Evolutionary conservation across 1,140 invertebrate genomes (phyloP), one percentile per base, ranked within the genome.

Genomic region (Goniozus legneri): DNA sequence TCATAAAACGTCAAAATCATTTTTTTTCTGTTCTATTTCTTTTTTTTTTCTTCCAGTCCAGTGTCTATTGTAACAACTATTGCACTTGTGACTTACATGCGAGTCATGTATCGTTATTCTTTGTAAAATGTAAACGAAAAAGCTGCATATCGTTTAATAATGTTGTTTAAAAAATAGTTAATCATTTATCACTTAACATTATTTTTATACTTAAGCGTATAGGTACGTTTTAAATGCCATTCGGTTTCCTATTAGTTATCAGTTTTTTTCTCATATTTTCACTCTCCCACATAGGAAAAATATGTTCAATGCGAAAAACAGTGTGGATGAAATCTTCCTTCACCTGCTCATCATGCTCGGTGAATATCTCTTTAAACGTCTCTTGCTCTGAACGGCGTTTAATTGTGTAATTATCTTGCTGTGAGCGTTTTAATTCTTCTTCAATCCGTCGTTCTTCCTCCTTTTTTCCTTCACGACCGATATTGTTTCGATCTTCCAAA

Each of bases 11-110:
- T n/a, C n/a, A n/a, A n/a, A n/a, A n/a, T n/a, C n/a, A n/a, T n/a
- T n/a, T n/a, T n/a, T n/a, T n/a, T n/a, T n/a, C n/a, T n/a, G n/a
- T n/a, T n/a, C n/a, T n/a, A n/a, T n/a, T n/a, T n/a, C n/a, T n/a
- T 27, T 27, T 27, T 6, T 27, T 27, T 6, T 27, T 27, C 24
- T 27, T 10, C 4, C 24, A 27, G 24, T 10, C 4, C 4, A 27
- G 24, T 67, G 58, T 70, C 71, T 74, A 74, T 75, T 74, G 71
- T 73, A 65, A 70, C 57, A 73, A 73, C 71, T 76, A 75, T 75
- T 76, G 74, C 73, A 76, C 74, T 75, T 73, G 62, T 73, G 73
- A 72, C 69, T 69, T 73, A 61, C 45, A 16, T 45, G 50, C 47
- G 49, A 54, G 40, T 58, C 48, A 51, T 38, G 46, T n/a, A 22